These are phyloP conservation scores for Cephalopachus bancanus DNA, from an alignment of 2,797 vertebrate species.

Conservation along the genomic window DNA sequence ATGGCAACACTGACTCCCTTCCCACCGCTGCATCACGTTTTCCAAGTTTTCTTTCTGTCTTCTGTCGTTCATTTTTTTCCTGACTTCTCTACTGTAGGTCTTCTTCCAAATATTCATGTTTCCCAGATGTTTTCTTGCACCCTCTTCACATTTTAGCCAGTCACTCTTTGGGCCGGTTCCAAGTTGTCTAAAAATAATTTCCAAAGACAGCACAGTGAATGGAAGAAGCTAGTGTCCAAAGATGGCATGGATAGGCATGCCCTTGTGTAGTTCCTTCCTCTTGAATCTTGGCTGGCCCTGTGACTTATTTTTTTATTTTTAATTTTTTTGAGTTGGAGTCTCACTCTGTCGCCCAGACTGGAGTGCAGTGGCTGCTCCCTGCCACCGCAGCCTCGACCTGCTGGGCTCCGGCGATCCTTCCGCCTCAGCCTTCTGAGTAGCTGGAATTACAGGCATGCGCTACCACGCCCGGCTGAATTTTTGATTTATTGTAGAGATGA, in stretches of 20 bases:
- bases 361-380: too few relatives aligned
- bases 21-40: background rate
- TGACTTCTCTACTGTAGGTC: background rate
- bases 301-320: background rate
- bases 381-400: too few relatives aligned
- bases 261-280: background rate
- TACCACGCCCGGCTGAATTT: too few relatives aligned
- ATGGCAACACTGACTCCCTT: background rate
- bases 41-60: conserved; percentile 2
- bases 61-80: background rate
- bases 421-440: too few relatives aligned
- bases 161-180: background rate
- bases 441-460: too few relatives aligned
- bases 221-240: conserved; percentile 23
- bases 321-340: too few relatives aligned
- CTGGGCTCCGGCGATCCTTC: too few relatives aligned
- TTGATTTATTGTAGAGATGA: too few relatives aligned
- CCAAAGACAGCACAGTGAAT: background rate
- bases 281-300: background rate
- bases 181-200: background rate
- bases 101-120: background rate
- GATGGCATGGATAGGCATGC: background rate
- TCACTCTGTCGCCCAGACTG: too few relatives aligned
- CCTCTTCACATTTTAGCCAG: background rate
- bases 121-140: background rate